These are phyloP conservation scores for Hoplostethus mediterraneus DNA, from an alignment of 2,797 vertebrate species.

Conservation along the genomic window DNA sequence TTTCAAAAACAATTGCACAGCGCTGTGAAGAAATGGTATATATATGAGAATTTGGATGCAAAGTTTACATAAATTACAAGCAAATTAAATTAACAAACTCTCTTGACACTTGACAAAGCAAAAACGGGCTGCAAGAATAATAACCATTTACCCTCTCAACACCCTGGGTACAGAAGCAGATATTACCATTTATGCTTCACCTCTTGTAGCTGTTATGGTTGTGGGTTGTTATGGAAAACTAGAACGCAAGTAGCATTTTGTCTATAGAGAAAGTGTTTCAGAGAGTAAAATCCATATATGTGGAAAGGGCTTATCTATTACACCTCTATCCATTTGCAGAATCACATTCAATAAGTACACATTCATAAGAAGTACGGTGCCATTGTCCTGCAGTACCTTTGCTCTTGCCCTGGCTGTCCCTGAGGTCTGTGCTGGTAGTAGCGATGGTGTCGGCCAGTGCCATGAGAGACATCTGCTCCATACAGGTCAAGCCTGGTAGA, in stretches of 20 bases:
- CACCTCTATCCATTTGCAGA: too few relatives aligned
- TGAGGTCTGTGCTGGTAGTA: constrained; percentile 95
- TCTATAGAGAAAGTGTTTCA: not conserved
- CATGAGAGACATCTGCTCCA: constrained; percentile 99
- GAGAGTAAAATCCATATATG: not conserved
- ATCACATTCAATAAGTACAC: not conserved
- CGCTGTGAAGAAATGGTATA: not conserved
- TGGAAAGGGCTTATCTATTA: too few relatives aligned
- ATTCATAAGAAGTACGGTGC: not conserved
- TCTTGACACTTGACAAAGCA: not conserved
- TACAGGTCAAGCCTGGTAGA: constrained; percentile 94
- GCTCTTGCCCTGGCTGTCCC: constrained; percentile 91
- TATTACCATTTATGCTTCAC: not conserved
- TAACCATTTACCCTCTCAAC: not conserved
- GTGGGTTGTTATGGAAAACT: not conserved
- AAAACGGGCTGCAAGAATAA: not conserved
- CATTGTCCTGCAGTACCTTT: constrained; percentile 76
- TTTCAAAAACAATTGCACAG: constrained; percentile 11
- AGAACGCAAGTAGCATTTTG: not conserved
- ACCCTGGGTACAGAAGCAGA: not conserved
- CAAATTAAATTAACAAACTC: not conserved
- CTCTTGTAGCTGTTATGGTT: not conserved
- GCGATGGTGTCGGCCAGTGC: constrained; percentile 97
- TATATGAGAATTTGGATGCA: too few relatives aligned
- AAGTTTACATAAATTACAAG: not conserved